Evolutionary conservation across 2,888 invertebrate species (phyloP), one percentile per base, ranked within the genome.

Genomic region (Rapana venosa): DNA sequence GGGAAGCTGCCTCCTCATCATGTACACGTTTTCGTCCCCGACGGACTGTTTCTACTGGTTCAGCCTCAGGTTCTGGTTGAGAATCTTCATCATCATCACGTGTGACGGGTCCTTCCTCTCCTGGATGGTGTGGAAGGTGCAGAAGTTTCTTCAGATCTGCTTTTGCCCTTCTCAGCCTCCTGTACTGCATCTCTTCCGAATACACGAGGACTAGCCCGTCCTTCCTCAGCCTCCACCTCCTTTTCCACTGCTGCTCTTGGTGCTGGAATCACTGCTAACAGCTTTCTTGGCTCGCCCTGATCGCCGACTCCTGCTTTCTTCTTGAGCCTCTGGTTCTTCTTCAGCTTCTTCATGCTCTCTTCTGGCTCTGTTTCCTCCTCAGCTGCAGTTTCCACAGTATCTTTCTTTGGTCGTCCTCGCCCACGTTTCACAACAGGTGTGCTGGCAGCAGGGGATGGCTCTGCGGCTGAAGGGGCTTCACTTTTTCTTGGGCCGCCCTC

Each of bases 401-500:
- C 92, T 36, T 88, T 91, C 91, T 90, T 91, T 56, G 88, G 91
- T 36, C 92, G 90, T 13, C 93, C 92, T 86, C 92, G 92, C 87
- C 93, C 92, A 89, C 92, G 92, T 32, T 91, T 90, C 70, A 92
- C 90, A 22, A 91, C 84, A 74, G 91, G 90, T 47, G 91, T 84
- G 84, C n/a, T 74, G 90, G 81, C 47, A 0, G 81, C 81, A 26
- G 89, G 91, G 88, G 79, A 90, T 61, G 70, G 66, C 32, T 58
- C 83, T 58, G 89, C 90, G 61, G 84, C 91, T 74, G 88, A 81
- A n/a, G 86, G 87, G 13, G 58, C 86, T 30, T 91, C 92, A n/a
- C 66, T 58, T 87, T n/a, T 92, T 93, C 88, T 92, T 93, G 30
- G 91, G 87, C 77, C 92, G 89, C 77, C 93, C 92, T 91, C 93